Evolutionary conservation across 2,888 invertebrate genomes (phyloP).

Genomic region (Aelia acuminata): DNA sequence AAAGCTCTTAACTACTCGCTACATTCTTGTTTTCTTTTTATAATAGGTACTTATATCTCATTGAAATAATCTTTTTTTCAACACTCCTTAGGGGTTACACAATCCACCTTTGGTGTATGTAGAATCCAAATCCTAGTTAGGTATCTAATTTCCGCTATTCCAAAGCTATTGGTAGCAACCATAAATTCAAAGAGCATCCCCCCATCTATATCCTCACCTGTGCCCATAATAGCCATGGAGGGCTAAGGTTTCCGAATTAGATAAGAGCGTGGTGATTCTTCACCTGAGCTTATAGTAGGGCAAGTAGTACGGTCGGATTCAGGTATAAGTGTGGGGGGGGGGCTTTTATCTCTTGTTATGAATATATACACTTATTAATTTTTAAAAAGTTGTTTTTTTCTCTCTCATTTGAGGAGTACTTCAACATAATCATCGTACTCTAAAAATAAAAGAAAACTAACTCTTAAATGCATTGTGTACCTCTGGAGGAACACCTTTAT

Average conservation of each 20-base stretch:
- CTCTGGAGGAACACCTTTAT: no score
- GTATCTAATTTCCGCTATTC: slow-evolving; percentile 10
- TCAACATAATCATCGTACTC: no score
- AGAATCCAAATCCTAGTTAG: neutral
- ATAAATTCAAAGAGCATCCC: neutral
- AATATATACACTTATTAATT: neutral
- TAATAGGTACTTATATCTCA: no score
- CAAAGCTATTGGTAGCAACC: neutral
- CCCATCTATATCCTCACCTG: neutral
- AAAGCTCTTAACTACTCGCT: no score
- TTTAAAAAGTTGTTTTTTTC: no score
- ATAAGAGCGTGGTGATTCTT: neutral
- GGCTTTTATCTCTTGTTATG: neutral
- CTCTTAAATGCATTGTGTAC: no score
- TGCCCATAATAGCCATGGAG: neutral
- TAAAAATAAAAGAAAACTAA: no score
- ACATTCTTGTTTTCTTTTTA: no score
- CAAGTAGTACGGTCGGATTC: neutral
- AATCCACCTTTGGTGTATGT: neutral
- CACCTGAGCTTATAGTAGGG: neutral
- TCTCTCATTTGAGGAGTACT: no score
- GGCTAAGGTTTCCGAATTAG: neutral
- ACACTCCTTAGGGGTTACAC: neutral
- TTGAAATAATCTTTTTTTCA: no score
- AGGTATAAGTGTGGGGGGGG: no score